Base-by-base conservation (phyloP, 2,888 invertebrate species). In the Caenorhabditis sinica region DNA sequence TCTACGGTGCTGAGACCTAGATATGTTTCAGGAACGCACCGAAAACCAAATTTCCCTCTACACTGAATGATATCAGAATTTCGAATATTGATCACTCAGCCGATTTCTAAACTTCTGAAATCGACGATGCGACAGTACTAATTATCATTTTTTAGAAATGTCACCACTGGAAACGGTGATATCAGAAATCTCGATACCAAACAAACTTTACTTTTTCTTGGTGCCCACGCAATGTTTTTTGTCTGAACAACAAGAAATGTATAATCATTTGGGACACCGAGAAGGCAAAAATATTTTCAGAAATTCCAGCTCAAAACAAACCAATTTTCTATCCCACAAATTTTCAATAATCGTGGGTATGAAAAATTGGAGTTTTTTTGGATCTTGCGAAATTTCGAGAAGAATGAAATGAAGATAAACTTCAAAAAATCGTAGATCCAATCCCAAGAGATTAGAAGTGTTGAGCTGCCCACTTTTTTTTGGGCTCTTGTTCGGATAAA, bases 371-470 rank as follows among this genome's bases (percentile, higher is more conserved):
- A 45, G 49, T 20, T 13, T 49, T 49, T n/a, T 49, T n/a, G 20
- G 11, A n/a, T 20, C 20, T 49, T 65, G 15, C 28, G 15, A 65
- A 30, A 28, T 65, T 23, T 43, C 15, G 11, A 40, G 2, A 17
- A 45, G 43, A 63, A 43, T 56, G 40, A 60, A 36, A 60, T 33
- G 63, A 17, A 61, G 23, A 63, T 63, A 43, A 40, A 43, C 23
- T 40, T 28, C 8, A 20, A 63, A 63, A 63, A 40, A 36, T 61
- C 61, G 61, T 36, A 40, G 61, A 61, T 61, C 33, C n/a, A 61
- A 40, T 65, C 65, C 65, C 65, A 17, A 45, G 30, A 45, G 45
- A 65, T 65, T 28, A 45, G 28, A 56, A 45, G 65, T 45, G 45
- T 65, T 65, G 65, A 65, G 65, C 45, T 45, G 0, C 11, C 20